These are phyloP conservation scores for Pheosia tremula DNA, from an alignment of 2,888 invertebrate species.

Conservation along the genomic window DNA sequence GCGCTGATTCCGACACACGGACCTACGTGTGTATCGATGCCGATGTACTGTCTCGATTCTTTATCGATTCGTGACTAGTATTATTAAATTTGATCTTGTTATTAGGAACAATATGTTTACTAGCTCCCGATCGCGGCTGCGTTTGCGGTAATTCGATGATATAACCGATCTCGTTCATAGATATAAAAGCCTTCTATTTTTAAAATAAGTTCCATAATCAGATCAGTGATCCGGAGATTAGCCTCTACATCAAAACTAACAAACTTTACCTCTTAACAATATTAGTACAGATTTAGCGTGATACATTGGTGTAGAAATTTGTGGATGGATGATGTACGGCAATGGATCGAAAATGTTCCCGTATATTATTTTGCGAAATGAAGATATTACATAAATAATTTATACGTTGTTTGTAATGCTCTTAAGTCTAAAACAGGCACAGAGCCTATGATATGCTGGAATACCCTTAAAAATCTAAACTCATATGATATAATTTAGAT, in stretches of 20 bases:
- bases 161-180: no score
- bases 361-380: background rate
- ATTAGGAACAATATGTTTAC: slow-evolving; percentile 19
- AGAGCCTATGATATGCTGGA: no score
- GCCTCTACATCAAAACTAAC: no score
- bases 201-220: no score
- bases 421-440: background rate
- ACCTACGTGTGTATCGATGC: slow-evolving; percentile 42
- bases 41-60: slow-evolving; percentile 43
- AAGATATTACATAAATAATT: background rate
- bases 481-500: no score
- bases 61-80: slow-evolving; percentile 42
- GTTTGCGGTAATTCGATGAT: no score
- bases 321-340: background rate
- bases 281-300: slow-evolving; percentile 11
- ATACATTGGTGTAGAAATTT: slow-evolving; percentile 12
- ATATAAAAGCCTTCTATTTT: no score
- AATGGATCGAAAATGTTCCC: background rate
- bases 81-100: slow-evolving; percentile 15
- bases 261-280: no score
- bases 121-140: no score
- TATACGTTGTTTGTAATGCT: background rate
- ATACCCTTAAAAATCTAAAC: no score
- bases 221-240: no score
- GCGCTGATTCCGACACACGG: slow-evolving; percentile 49